Base-by-base conservation (phyloP, 1,140 invertebrate species). In the Bathynomus jamesi region DNA sequence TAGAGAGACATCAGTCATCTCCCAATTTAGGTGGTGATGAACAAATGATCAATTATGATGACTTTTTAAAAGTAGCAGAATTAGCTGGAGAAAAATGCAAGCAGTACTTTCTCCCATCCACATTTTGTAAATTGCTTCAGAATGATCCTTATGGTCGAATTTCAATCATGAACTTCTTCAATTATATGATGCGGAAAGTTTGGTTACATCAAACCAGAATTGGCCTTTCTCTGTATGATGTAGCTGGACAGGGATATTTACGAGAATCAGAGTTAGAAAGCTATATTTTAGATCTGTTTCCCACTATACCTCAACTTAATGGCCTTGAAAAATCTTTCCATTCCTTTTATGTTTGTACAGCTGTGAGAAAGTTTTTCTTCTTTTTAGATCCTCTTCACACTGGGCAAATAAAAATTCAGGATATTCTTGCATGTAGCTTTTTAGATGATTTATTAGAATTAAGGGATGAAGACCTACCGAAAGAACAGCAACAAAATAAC, bases 271-370 rank as follows among this genome's bases (percentile, higher is more conserved):
- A 98, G 81, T 82, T 99, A 74, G 95, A 98, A 83, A 94, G 92
- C 81, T 99, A 97, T 80, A 96, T 98, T 76, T 84, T 89, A 30
- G 95, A 98, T 81, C 82, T 98, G 60, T 92, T 97, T 75, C 95
- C 94, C 2, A 95, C 94, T 11, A 80, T 98, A 67, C 89, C 91
- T 2, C 93, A 95, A 76, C 82, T 98, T 0, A 90, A 95, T 80
- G 91, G 92, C 0, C 82, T 98, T 30, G 93, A 96, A 81, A 91
- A 92, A 65, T 94, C 93, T 0, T 98, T 98, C 82, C 92, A 95
- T 79, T 93, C 90, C 11, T 98, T 99, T 84, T 99, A 98, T 81
- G 90, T 96, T 0, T 98, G 95, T 81, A 96, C 95, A 10, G 94
- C 93, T 24, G 93, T 95, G 0, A 86, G 95, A 74, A 97, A 96